Evolutionary conservation across 2,888 invertebrate species (phyloP), one percentile per base, ranked within the genome.

Genomic region (Frankliniella fusca): DNA sequence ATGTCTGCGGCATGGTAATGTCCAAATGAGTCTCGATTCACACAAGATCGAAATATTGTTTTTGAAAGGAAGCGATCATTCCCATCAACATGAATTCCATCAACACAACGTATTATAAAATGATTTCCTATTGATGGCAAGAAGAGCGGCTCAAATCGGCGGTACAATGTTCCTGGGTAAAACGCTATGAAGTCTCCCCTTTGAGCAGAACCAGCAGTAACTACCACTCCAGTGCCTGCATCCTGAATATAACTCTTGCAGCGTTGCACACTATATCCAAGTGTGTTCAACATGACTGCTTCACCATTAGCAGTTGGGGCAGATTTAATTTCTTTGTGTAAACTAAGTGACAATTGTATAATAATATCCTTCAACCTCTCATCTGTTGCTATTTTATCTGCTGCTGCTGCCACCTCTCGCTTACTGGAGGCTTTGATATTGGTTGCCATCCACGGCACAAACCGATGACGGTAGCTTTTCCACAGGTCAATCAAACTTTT

Each of bases 101-200:
- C 90, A 80, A 87, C 85, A 85, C 90, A 90, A 8, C 89, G 86
- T 83, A 90, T 89, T n/a, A 90, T 87, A 84, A 88, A 90, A 12
- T 87, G 86, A 84, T 90, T 90, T 7, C 86, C 87, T 38, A 90
- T 83, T 50, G 89, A 90, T 83, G 88, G 89, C 12, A 89, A 85
- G 38, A 90, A 87, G 3, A 90, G 86, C 23, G 90, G 89, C 79
- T 90, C 89, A 83, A 86, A 86, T 0, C 87, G 87, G 81, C 87
- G 85, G 84, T 90, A 90, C 3, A 90, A 85, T 1, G 88, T 86
- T 61, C 90, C 90, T 85, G 84, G 85, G 85, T 82, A 85, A 83
- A 85, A 85, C 15, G 83, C 86, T 70, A 86, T 85, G 20, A 87
- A 48, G 15, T 86, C 84, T 3, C 87, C 86, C 18, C 83, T 83